These are phyloP conservation scores for Liodrosophila aerea DNA, from an alignment of 2,888 invertebrate species.

Conservation along the genomic window DNA sequence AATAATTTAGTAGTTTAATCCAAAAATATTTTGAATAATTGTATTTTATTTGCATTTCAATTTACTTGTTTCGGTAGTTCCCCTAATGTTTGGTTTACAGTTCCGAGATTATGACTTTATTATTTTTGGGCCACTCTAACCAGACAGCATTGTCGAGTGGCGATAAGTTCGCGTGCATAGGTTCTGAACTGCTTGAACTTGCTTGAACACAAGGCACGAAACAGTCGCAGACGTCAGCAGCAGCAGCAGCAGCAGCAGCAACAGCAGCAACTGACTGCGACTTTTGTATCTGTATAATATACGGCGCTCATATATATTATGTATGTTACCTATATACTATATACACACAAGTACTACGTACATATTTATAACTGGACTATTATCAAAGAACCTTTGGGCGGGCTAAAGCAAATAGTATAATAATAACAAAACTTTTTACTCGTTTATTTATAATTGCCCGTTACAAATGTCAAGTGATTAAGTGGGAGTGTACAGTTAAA, in stretches of 20 bases:
- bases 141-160: constrained; percentile 23
- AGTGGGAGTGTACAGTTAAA: not conserved
- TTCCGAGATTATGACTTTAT: too few species aligned
- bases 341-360: constrained; percentile 15
- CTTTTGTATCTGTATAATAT: constrained; percentile 33
- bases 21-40: too few species aligned
- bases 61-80: too few species aligned
- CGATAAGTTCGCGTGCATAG: constrained; percentile 77
- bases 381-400: constrained; percentile 42
- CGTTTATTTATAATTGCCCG: constrained; percentile 13
- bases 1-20: too few species aligned
- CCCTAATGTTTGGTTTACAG: too few species aligned
- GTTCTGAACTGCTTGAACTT: constrained; percentile 75
- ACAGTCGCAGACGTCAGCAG: constrained; percentile 13
- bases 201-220: constrained; percentile 50
- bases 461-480: constrained; percentile 18
- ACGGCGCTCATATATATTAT: constrained; percentile 24
- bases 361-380: constrained; percentile 38
- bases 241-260: constrained; percentile 8
- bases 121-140: too few species aligned
- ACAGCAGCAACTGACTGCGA: constrained; percentile 3
- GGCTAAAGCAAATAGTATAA: not conserved
- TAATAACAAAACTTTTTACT: constrained; percentile 2
- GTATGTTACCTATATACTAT: constrained; percentile 35
- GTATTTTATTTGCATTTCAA: not conserved